phyloP scores from a whole-genome alignment of 2,797 vertebrate species.

The Manis pentadactyla region DNA sequence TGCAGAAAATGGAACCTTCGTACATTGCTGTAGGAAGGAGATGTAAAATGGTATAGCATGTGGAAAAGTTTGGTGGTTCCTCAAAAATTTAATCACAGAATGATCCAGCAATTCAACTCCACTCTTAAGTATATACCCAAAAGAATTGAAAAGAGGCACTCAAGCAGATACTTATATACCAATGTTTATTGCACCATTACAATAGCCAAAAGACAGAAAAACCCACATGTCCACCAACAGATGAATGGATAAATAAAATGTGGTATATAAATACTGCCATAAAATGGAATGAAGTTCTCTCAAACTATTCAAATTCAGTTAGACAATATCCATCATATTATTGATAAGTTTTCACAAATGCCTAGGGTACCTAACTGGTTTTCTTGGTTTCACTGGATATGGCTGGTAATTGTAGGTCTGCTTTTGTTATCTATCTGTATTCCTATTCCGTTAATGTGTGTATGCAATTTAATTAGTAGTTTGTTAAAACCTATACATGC shows the following conservation, averaged over 20 bases:
- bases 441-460: no score
- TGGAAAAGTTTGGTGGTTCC: background rate
- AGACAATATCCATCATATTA: no score
- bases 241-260: background rate
- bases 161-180: background rate
- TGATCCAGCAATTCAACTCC: background rate
- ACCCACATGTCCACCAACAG: background rate
- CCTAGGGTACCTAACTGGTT: no score
- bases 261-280: background rate
- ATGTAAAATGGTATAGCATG: background rate
- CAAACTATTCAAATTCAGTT: no score
- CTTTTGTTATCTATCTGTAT: no score
- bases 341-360: no score
- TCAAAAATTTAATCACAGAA: conserved; percentile 22
- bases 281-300: background rate
- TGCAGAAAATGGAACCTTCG: background rate
- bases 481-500: no score
- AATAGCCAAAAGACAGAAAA: background rate
- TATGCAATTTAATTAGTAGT: no score
- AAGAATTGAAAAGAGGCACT: background rate
- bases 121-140: background rate
- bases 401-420: no score
- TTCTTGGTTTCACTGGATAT: no score
- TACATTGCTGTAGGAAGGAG: background rate
- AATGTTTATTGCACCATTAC: background rate